Conservation (phyloP, 1,140 invertebrate genomes). For the Scylla paramamosain region DNA sequence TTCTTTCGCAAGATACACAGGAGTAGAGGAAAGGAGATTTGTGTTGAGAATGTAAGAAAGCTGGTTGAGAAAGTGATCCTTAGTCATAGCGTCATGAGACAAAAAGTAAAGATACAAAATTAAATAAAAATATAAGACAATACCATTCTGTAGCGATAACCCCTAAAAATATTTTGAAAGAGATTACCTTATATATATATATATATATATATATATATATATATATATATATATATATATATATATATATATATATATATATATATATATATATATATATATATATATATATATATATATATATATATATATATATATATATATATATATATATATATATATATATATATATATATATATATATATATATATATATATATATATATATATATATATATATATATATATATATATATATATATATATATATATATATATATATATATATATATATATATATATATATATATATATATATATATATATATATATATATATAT, state of each 20-base stretch:
- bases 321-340: neutral
- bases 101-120: neutral
- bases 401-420: neutral
- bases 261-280: slow-evolving; percentile 61
- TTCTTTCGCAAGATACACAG: too few relatives aligned
- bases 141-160: neutral
- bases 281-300: slow-evolving; percentile 62
- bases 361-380: neutral
- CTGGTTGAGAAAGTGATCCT: too few relatives aligned
- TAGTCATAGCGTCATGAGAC: too few relatives aligned
- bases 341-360: slow-evolving; percentile 15
- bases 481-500: neutral
- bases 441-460: neutral
- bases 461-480: too few relatives aligned
- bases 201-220: neutral
- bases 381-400: neutral
- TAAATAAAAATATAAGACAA: too few relatives aligned
- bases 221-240: slow-evolving; percentile 51
- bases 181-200: slow-evolving; percentile 35
- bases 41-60: too few relatives aligned
- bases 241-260: slow-evolving; percentile 56
- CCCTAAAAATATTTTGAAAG: neutral
- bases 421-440: slow-evolving; percentile 17
- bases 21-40: too few relatives aligned
- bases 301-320: neutral